Conservation (phyloP, 2,888 invertebrate species). For the Caenorhabditis imperialis region DNA sequence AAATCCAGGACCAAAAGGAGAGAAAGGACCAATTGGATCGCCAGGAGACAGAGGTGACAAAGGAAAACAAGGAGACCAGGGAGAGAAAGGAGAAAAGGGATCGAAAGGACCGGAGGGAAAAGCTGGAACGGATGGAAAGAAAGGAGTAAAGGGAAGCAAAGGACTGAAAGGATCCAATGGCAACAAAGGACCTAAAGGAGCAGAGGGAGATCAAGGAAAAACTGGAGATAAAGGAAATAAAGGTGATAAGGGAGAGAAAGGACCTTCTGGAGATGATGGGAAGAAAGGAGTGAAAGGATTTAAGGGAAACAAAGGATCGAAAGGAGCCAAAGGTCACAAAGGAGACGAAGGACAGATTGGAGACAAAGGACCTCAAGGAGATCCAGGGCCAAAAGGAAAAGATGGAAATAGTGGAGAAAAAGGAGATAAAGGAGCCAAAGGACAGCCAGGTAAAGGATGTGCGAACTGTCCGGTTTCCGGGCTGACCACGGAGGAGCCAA, state of each 20-base stretch:
- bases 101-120: neutral
- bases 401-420: constrained; percentile 16
- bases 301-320: neutral
- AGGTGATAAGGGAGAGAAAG: neutral
- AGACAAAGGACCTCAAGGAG: constrained; percentile 23
- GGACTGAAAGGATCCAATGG: constrained; percentile 6
- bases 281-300: neutral
- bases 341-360: constrained; percentile 29
- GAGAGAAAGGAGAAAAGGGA: constrained; percentile 1
- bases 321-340: neutral
- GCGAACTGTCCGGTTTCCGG: constrained; percentile 1
- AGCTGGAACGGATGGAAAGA: constrained; percentile 1
- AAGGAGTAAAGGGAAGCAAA: neutral
- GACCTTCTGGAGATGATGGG: neutral
- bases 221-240: no score
- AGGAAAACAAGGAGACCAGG: neutral
- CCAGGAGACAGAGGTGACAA: no score
- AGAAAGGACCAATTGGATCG: neutral
- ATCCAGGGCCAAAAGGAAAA: constrained; percentile 29
- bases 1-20: constrained; percentile 1
- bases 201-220: no score
- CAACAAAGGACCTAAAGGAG: neutral
- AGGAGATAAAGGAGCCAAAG: constrained; percentile 7
- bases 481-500: constrained; percentile 1
- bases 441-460: neutral